Conservation (phyloP, 2,113 vertebrate species). For the Myotis lucifugus region DNA sequence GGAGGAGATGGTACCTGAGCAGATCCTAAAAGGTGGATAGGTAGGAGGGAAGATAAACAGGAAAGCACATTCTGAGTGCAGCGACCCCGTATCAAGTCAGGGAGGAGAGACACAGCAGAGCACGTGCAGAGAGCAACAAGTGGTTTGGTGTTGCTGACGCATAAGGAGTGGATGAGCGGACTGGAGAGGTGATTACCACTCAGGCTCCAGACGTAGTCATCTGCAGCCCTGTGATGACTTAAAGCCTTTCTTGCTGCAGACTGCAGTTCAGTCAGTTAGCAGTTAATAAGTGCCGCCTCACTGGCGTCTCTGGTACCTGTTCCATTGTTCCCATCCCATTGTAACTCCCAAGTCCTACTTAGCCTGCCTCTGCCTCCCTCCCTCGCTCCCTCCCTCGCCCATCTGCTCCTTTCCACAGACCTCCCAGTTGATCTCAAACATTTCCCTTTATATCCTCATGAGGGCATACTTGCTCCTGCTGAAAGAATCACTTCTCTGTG, state of each 20-base stretch:
- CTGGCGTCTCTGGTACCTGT: not conserved
- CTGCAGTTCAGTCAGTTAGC: not conserved
- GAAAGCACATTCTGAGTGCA: not conserved
- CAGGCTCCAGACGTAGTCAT: not conserved
- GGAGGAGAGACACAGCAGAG: not conserved
- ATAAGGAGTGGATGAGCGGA: not conserved
- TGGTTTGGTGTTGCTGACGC: not conserved
- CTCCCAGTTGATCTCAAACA: not conserved
- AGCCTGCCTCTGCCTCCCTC: not conserved
- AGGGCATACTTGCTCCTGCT: too few relatives aligned
- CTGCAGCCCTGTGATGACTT: not conserved
- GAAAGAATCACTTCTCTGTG: not conserved
- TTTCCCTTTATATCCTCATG: not conserved
- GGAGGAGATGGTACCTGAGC: not conserved
- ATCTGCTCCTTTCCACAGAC: not conserved
- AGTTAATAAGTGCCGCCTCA: not conserved
- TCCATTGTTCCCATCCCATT: not conserved
- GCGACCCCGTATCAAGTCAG: not conserved
- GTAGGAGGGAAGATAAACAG: not conserved
- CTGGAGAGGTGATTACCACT: too few relatives aligned
- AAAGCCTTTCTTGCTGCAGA: not conserved
- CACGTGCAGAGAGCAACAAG: rapidly evolving
- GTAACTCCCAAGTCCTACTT: not conserved
- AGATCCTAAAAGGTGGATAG: not conserved
- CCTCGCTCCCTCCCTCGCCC: not conserved